Base-by-base conservation (phyloP, 1,140 invertebrate genomes). In the Cardiocondyla obscurior region DNA sequence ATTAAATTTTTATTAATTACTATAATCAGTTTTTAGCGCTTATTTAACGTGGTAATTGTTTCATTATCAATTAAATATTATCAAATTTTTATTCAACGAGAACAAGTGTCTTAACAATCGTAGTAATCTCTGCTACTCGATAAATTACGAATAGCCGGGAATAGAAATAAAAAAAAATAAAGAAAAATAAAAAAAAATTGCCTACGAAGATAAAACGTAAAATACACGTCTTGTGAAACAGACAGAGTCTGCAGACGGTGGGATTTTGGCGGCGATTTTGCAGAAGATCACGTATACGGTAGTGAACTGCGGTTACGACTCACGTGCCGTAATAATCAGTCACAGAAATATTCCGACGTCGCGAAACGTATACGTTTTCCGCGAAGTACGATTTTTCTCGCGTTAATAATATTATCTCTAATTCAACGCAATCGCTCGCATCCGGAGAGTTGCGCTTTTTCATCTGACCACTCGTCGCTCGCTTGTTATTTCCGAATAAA, bases 261-360 rank as follows among this genome's bases (percentile, higher is more conserved):
- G 30, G 44, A 83, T 65, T 76, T 62, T 62, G 67, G 55, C 53
- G 58, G 25, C 53, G 51, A 53, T 72, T 65, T 70, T 39, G 39
- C 22, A 28, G 42, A 42, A 12, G 10, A 60, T 70, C 84, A 86
- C 84, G 79, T 82, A 62, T 85, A 39, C 49, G 51, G 44, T 72
- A 74, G 30, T 74, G 72, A 79, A 85, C 84, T 70, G 62, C 69
- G 55, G 49, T 46, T 36, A 65, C 53, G 64, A 62, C 57, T 62
- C 85, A 85, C 85, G 84, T 86, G 69, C 55, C 51, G 33, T 51
- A 46, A 86, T 84, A 51, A 86, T 86, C 85, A 76, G 77, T 86
- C 85, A 86, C 60, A n/a, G 55, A 58, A 82, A 86, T 86, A 85
- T 76, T 85, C 62, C 30, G 44, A 12, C 44, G 16, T 39, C 46